phyloP scores from a whole-genome alignment of 2,888 invertebrate genomes.

The Drepanosiphum platanoidis region DNA sequence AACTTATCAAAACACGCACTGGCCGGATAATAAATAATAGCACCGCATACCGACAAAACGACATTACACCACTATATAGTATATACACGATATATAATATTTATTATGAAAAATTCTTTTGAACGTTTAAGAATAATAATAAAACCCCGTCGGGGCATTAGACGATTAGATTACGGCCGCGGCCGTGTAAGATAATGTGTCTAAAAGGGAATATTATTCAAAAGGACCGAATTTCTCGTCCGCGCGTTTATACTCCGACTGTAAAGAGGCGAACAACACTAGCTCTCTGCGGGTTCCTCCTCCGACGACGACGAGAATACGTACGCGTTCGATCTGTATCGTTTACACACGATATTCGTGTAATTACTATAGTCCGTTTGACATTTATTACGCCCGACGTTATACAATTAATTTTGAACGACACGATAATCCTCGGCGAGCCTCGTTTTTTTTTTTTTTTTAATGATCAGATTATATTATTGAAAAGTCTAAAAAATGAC shows the following conservation, averaged over 20 bases:
- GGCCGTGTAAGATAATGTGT: neutral
- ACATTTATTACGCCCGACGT: too few species aligned
- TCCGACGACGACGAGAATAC: too few species aligned
- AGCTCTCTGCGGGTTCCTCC: too few species aligned
- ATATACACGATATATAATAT: too few species aligned
- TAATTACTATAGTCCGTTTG: too few species aligned
- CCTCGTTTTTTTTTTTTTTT: constrained; percentile 38
- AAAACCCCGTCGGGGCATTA: constrained; percentile 13
- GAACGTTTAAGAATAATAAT: neutral
- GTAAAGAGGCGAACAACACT: too few species aligned
- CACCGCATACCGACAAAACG: neutral
- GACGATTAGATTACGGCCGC: too few species aligned
- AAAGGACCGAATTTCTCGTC: neutral
- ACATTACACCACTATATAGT: constrained; percentile 6
- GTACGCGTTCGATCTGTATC: too few species aligned
- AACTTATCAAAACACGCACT: constrained; percentile 34
- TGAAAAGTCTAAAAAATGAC: constrained; percentile 21
- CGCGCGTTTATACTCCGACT: too few species aligned
- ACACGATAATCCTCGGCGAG: constrained; percentile 18
- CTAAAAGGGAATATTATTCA: neutral
- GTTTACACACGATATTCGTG: too few species aligned
- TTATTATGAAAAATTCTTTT: constrained; percentile 6
- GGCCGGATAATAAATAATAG: constrained; percentile 43
- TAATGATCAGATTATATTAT: constrained; percentile 46
- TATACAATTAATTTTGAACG: too few species aligned